A percentile compares a stretch with the other conserved stretches of the same genome.
Conservation (phyloP, 1,140 invertebrate genomes). For the Hormaphis cornu region DNA sequence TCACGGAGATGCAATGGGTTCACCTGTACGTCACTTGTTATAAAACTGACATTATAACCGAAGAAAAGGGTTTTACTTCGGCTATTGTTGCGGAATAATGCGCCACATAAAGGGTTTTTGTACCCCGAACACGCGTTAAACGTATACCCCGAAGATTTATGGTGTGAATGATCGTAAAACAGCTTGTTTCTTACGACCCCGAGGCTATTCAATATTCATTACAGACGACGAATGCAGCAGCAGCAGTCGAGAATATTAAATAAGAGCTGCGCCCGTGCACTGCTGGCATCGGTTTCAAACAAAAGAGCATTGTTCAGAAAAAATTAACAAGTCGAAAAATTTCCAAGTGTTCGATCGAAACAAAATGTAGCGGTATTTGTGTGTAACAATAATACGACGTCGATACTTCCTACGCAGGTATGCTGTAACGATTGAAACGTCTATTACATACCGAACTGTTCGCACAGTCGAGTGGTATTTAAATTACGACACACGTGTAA, state of each 20-base stretch:
- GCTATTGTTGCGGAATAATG: background rate
- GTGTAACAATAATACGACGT: no score
- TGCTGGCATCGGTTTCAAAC: conserved; percentile 1
- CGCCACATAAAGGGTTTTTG: background rate
- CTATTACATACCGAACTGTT: no score
- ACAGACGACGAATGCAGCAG: background rate
- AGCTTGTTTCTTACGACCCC: background rate
- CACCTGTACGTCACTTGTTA: background rate
- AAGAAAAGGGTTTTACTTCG: background rate
- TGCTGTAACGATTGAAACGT: no score
- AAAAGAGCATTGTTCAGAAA: conserved; percentile 10
- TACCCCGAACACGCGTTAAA: background rate
- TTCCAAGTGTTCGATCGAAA: no score
- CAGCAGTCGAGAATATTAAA: conserved; percentile 11
- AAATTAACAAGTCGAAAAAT: background rate
- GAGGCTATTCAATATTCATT: conserved; percentile 10
- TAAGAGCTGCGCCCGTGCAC: background rate
- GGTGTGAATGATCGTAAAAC: conserved; percentile 9
- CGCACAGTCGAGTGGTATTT: no score
- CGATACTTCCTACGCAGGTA: no score
- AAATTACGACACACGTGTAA: no score
- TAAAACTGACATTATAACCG: background rate
- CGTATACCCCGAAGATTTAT: background rate
- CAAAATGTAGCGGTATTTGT: no score
- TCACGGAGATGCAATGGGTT: background rate